These are phyloP conservation scores for Sebastiscus tertius DNA, from an alignment of 2,797 vertebrate genomes.

Conservation along the genomic window DNA sequence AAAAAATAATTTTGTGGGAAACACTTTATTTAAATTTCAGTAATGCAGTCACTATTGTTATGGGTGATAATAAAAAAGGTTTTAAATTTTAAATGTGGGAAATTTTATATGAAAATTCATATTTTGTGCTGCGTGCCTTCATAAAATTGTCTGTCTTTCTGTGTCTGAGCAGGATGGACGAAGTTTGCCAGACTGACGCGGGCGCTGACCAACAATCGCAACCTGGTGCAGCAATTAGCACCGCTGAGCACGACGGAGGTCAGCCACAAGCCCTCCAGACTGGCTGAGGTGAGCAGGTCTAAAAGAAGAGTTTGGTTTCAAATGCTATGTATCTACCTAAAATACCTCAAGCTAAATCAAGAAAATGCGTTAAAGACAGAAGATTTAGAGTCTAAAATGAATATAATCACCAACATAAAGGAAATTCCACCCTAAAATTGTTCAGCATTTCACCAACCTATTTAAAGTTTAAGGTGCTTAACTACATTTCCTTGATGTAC, in stretches of 20 bases:
- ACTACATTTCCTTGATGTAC: background rate
- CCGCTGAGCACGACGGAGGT: conserved; percentile 95
- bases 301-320: no score
- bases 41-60: background rate
- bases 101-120: background rate
- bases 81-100: background rate
- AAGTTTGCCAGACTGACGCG: conserved; percentile 96
- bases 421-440: no score
- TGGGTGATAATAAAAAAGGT: background rate
- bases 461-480: background rate
- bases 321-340: no score
- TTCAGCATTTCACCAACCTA: background rate
- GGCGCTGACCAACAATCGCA: conserved; percentile 94
- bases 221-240: conserved; percentile 91
- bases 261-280: conserved; percentile 94
- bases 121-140: background rate
- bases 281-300: conserved; percentile 90
- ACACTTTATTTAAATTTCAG: background rate
- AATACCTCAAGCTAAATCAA: no score
- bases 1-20: background rate
- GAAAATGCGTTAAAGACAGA: no score
- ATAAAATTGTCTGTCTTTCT: background rate
- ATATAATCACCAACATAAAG: no score
- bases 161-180: conserved; percentile 89
- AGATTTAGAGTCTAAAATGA: no score